Evolutionary conservation across 2,797 vertebrate genomes (phyloP).

Genomic region (Spatula clypeata): DNA sequence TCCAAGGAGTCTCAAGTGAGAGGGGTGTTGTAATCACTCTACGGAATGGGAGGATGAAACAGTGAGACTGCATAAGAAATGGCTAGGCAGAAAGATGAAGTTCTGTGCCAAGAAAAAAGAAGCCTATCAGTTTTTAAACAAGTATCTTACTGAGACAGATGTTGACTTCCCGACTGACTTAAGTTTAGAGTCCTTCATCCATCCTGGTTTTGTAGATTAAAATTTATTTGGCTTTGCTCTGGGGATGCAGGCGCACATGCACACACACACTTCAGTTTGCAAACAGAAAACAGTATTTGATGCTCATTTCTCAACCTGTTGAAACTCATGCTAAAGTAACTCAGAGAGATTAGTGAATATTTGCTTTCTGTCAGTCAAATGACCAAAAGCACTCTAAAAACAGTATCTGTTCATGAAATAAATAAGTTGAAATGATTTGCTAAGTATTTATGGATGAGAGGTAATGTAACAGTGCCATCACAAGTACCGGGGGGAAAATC

Average conservation of each 20-base stretch:
- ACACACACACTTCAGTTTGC: background rate
- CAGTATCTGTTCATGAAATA: background rate
- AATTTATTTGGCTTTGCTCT: background rate
- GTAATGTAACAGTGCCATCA: background rate
- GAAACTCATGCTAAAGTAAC: background rate
- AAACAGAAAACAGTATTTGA: background rate
- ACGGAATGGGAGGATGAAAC: background rate
- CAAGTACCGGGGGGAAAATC: background rate
- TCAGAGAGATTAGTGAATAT: background rate
- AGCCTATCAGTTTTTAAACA: background rate
- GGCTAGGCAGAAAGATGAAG: background rate
- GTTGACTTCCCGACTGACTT: background rate
- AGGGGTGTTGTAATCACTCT: background rate
- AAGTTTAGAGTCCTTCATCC: background rate
- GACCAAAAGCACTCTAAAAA: background rate
- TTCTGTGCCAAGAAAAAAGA: background rate
- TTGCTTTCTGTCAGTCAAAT: background rate
- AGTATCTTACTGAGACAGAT: background rate
- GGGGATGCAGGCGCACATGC: background rate
- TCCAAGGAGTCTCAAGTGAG: background rate
- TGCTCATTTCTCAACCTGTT: background rate
- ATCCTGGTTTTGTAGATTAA: background rate
- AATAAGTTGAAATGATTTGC: background rate
- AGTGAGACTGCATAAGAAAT: background rate
- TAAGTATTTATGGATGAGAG: background rate